phyloP scores from a whole-genome alignment of 2,797 vertebrate species.

The Holocentrus rufus region DNA sequence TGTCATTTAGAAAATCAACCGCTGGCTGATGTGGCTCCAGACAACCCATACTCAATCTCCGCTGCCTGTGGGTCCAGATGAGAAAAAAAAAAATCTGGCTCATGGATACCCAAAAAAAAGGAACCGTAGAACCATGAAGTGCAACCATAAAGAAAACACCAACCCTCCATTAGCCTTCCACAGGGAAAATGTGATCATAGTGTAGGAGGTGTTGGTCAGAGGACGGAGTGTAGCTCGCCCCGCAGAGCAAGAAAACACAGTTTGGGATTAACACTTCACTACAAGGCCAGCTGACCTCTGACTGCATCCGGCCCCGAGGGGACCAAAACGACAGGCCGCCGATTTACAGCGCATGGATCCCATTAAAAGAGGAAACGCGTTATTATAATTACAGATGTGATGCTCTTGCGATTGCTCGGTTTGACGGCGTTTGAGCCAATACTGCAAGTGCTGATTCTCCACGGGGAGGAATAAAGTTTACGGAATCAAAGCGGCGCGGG shows the following conservation, averaged over 20 bases:
- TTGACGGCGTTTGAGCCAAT: constrained; percentile 9
- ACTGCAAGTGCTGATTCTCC: neutral
- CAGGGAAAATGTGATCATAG: constrained; percentile 50
- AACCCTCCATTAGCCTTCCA: constrained; percentile 43
- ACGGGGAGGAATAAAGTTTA: constrained; percentile 9
- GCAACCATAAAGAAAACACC: constrained; percentile 47
- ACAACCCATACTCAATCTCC: constrained; percentile 29
- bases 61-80: constrained; percentile 18
- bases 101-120: constrained; percentile 12
- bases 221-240: constrained; percentile 14
- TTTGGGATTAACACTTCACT: constrained; percentile 43
- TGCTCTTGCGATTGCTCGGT: neutral
- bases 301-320: neutral
- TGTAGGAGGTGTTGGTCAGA: constrained; percentile 35
- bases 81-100: constrained; percentile 17
- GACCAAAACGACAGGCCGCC: neutral
- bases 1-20: constrained; percentile 60
- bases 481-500: constrained; percentile 5
- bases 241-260: constrained; percentile 30
- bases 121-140: constrained; percentile 37
- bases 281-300: constrained; percentile 8
- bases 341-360: neutral
- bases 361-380: constrained; percentile 21
- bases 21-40: constrained; percentile 60
- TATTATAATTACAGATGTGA: constrained; percentile 22